Percentiles rank a stretch among this genome's conserved stretches.
phyloP scores from a whole-genome alignment of 1,140 invertebrate species.

The Xylocopa sonorina region DNA sequence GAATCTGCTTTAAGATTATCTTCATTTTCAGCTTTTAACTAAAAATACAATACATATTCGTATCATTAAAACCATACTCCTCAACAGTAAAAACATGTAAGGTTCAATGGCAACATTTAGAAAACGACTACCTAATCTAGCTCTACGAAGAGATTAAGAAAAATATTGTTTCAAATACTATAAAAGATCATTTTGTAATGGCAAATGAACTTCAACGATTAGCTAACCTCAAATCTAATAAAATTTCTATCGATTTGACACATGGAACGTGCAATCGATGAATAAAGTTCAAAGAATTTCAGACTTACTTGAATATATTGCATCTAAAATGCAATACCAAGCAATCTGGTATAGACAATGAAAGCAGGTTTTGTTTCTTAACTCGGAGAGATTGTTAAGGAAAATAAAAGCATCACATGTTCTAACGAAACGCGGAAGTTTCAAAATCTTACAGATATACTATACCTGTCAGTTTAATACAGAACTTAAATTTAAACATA shows the following conservation, averaged over 20 bases:
- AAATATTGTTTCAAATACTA: no score
- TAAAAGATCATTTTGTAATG: neutral
- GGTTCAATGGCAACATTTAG: no score
- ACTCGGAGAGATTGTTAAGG: neutral
- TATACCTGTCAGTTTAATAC: neutral
- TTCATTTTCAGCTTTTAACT: slow-evolving; percentile 67
- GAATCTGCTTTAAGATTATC: slow-evolving; percentile 40
- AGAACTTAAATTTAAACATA: no score
- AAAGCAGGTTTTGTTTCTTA: slow-evolving; percentile 2
- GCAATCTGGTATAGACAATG: neutral
- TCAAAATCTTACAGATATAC: neutral
- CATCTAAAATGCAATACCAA: slow-evolving; percentile 56
- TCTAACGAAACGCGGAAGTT: neutral
- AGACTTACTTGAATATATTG: slow-evolving; percentile 69
- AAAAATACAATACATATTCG: slow-evolving; percentile 41
- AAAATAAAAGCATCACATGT: slow-evolving; percentile 30
- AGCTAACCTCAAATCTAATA: slow-evolving; percentile 31
- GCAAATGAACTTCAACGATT: neutral
- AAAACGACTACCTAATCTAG: no score
- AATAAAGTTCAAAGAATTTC: neutral
- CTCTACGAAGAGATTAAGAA: no score
- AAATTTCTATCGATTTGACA: neutral
- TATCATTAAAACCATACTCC: no score
- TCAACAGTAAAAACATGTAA: no score
- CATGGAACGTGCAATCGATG: neutral